Evolutionary conservation across 2,888 invertebrate species (phyloP).

Genomic region (Gastrophysa polygoni): DNA sequence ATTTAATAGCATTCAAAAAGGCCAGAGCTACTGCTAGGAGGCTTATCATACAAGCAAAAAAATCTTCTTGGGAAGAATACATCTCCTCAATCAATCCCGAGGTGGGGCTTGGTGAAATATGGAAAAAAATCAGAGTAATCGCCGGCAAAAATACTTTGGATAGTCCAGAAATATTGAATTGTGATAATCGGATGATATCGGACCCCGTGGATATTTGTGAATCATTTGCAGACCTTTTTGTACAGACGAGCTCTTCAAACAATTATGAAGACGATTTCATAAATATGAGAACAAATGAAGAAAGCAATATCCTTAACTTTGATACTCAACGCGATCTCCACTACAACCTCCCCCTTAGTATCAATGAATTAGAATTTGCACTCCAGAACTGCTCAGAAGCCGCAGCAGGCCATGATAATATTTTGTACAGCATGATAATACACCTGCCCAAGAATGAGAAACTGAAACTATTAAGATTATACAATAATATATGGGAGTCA

Average conservation of each 20-base stretch:
- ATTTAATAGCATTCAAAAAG: background rate
- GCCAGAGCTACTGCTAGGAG: background rate
- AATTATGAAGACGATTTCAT: slow-evolving; percentile 1
- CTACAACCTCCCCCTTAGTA: background rate
- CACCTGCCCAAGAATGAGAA: background rate
- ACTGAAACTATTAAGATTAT: too few relatives aligned
- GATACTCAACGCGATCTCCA: background rate
- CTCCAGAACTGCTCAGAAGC: background rate
- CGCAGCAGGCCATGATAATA: background rate
- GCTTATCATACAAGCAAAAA: background rate
- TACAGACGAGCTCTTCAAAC: background rate
- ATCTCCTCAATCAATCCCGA: background rate
- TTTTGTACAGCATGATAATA: background rate
- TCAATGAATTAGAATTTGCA: slow-evolving; percentile 8
- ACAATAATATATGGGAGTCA: slow-evolving; percentile 5
- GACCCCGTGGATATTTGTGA: background rate
- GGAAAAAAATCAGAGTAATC: slow-evolving; percentile 11
- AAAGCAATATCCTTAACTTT: slow-evolving; percentile 1
- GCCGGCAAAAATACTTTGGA: background rate
- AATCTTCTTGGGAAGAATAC: background rate
- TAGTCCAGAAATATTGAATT: background rate
- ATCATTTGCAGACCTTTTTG: slow-evolving; percentile 4
- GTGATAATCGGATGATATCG: background rate
- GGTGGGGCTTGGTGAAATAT: background rate
- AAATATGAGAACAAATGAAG: background rate